Conservation (phyloP, 2,888 invertebrate genomes). For the Drosophila paranaensis region DNA sequence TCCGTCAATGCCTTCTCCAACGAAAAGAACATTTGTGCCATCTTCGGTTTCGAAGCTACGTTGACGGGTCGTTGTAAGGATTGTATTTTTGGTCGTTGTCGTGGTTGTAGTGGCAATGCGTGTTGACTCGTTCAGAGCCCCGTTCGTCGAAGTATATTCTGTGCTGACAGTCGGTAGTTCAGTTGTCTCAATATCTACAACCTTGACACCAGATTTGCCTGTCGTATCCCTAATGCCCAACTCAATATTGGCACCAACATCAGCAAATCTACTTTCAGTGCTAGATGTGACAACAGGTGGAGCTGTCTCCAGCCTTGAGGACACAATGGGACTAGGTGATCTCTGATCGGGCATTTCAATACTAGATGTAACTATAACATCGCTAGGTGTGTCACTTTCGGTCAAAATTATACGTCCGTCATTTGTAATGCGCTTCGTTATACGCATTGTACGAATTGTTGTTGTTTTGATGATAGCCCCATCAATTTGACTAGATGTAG, state of each 20-base stretch:
- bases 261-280: conserved; percentile 39
- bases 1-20: conserved; percentile 79
- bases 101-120: conserved; percentile 68
- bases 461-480: conserved; percentile 82
- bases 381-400: conserved; percentile 74
- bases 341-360: conserved; percentile 79
- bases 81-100: conserved; percentile 74
- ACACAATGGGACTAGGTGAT: conserved; percentile 59
- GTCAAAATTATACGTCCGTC: conserved; percentile 80
- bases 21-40: conserved; percentile 81
- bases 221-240: conserved; percentile 45
- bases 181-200: conserved; percentile 75
- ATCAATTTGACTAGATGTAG: conserved; percentile 72
- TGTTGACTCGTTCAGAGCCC: conserved; percentile 42
- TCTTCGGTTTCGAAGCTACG: conserved; percentile 80
- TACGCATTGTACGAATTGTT: conserved; percentile 82
- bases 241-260: conserved; percentile 66
- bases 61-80: conserved; percentile 76
- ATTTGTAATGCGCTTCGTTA: conserved; percentile 77
- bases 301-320: conserved; percentile 34
- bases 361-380: conserved; percentile 77
- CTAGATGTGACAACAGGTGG: conserved; percentile 49
- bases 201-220: conserved; percentile 63
- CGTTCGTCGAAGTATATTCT: conserved; percentile 42
- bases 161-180: conserved; percentile 46